Base-by-base conservation (phyloP, 2,113 vertebrate species). In the Elaphurus davidianus region DNA sequence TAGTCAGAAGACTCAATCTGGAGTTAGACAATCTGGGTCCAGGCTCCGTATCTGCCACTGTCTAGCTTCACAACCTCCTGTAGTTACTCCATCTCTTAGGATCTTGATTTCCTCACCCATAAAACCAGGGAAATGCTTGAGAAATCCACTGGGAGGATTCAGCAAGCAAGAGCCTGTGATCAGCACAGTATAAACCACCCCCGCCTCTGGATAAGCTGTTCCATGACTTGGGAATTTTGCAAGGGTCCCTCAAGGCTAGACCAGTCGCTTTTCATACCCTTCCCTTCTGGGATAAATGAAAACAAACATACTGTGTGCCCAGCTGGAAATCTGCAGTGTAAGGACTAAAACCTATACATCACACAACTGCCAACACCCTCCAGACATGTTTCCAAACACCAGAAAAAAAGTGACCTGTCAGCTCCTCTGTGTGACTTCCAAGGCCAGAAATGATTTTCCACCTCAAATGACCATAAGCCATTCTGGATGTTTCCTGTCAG, bases 101-200 rank as follows among this genome's bases (percentile, higher is more conserved):
- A 67, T 17, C 36, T 60, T 54, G 13, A 43, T 82, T 47, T 91
- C 90, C 47, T 95, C 71, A 19, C 28, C 45, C 30, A 12, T 14
- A 5, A 54, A 43, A 52, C 1, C 36, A 36, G 30, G 52, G 47
- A 85, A 40, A 55, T 17, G 4, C 50, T 76, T 85, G 93, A 82
- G 82, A 71, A 95, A 45, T 50, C 19, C n/a, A 4, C 0, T 21
- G 40, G 64, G 78, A 89, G 17, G 28, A 30, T 17, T 7, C 5
- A 64, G 17, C 1, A 13, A 52, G 8, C 13, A 4, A 10, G 21
- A 10, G 16, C 30, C 23, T 2, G 7, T n/a, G 30, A 52, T 16
- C 10, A 10, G 27, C 0, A 2, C 0, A 4, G 4, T 14, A 15
- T 17, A 36, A 15, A 23, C 27, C 47, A 8, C 2, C 4, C 2